Percentiles rank a stretch among this genome's conserved stretches.
Conservation (phyloP, 2,113 vertebrate genomes). For the Coregonus clupeaformis region DNA sequence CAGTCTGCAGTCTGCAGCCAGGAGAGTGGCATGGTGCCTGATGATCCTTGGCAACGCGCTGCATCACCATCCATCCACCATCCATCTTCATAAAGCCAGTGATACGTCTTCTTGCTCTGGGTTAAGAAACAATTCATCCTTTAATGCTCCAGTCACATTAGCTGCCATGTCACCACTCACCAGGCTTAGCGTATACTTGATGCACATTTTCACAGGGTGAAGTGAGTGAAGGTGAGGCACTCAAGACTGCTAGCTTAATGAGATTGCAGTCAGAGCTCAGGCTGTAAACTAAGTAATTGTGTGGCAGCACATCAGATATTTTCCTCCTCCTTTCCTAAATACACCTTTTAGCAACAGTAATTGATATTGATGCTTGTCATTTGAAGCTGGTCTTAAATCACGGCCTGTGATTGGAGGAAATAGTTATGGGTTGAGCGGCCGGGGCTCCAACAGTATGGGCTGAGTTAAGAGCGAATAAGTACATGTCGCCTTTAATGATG, state of each 20-base stretch:
- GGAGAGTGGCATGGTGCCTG: background rate
- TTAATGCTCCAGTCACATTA: background rate
- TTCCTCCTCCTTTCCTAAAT: slow-evolving; percentile 50
- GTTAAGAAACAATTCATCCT: background rate
- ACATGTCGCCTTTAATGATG: slow-evolving; percentile 65
- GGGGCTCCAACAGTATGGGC: slow-evolving; percentile 31
- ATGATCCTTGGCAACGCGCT: background rate
- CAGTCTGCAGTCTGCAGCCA: background rate
- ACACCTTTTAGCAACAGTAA: slow-evolving; percentile 65
- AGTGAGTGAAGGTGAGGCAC: background rate
- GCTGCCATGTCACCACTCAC: slow-evolving; percentile 13
- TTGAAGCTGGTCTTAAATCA: slow-evolving; percentile 66
- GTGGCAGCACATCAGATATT: slow-evolving; percentile 28
- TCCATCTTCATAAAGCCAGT: background rate
- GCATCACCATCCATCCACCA: background rate
- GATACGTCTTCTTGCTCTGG: background rate
- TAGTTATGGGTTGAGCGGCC: slow-evolving; percentile 39
- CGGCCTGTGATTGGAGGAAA: slow-evolving; percentile 31
- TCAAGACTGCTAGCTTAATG: background rate
- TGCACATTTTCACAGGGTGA: slow-evolving; percentile 19
- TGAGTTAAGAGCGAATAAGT: slow-evolving; percentile 68
- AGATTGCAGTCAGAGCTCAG: slow-evolving; percentile 24
- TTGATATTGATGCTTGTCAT: slow-evolving; percentile 68
- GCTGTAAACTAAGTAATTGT: slow-evolving; percentile 46
- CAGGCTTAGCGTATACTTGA: background rate